phyloP scores from a whole-genome alignment of 2,113 vertebrate species.

The Aplodontia rufa region DNA sequence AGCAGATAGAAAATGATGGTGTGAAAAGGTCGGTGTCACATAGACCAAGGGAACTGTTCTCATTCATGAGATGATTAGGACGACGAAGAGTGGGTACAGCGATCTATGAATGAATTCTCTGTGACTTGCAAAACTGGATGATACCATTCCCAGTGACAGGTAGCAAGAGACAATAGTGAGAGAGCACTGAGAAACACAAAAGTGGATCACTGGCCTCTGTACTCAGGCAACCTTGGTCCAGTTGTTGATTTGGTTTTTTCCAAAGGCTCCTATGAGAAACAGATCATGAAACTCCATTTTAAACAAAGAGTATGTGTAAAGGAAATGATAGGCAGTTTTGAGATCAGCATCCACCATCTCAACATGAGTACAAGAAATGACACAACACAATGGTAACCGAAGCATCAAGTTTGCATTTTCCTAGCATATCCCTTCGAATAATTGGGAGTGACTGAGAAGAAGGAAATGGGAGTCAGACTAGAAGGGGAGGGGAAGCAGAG shows the following conservation, averaged over 20 bases:
- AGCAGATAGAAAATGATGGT: not conserved
- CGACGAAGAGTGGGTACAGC: not conserved
- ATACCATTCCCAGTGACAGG: not conserved
- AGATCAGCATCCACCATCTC: not conserved
- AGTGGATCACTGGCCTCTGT: not conserved
- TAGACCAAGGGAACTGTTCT: not conserved
- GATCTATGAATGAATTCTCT: not conserved
- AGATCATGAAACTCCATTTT: not conserved
- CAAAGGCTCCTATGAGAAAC: not conserved
- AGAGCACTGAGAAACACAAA: not conserved
- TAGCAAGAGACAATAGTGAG: not conserved
- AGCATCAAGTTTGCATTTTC: not conserved
- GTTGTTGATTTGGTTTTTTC: not conserved
- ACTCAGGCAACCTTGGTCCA: not conserved
- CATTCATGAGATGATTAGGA: not conserved
- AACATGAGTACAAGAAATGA: not conserved
- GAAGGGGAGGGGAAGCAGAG: not conserved
- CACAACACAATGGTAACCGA: not conserved
- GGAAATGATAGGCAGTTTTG: not conserved
- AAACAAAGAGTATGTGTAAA: not conserved
- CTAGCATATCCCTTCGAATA: not conserved
- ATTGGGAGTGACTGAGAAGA: not conserved
- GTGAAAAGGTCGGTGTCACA: not conserved
- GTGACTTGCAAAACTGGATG: not conserved
- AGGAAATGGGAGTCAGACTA: not conserved